Evolutionary conservation across 2,113 vertebrate genomes (phyloP).

Genomic region (Austrofundulus limnaeus): DNA sequence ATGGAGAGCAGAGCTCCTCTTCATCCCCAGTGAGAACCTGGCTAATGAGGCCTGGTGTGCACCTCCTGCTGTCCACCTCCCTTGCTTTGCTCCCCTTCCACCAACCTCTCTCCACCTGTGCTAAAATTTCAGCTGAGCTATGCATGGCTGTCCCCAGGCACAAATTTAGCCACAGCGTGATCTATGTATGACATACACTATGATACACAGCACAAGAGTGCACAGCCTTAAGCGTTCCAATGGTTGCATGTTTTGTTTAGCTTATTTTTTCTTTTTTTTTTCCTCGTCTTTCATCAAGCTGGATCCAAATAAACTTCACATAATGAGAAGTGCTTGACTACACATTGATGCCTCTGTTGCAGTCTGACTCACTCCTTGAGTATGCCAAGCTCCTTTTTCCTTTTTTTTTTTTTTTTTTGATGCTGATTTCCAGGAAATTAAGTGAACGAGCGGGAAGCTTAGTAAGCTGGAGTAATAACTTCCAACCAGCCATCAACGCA

Average conservation of each 20-base stretch:
- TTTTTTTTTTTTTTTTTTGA: slow-evolving; percentile 13
- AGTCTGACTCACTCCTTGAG: neutral
- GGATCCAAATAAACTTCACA: slow-evolving; percentile 1
- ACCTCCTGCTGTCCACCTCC: slow-evolving; percentile 62
- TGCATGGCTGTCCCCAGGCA: slow-evolving; percentile 18
- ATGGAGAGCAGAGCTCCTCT: slow-evolving; percentile 33
- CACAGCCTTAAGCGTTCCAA: neutral
- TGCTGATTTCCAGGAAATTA: slow-evolving; percentile 8
- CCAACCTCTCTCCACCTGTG: slow-evolving; percentile 36
- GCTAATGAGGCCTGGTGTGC: slow-evolving; percentile 65
- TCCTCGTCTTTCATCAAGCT: neutral
- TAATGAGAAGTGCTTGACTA: slow-evolving; percentile 17
- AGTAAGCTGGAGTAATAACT: slow-evolving; percentile 8
- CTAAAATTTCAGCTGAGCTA: slow-evolving; percentile 47
- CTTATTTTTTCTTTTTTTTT: no score
- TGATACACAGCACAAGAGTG: neutral
- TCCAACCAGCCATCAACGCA: slow-evolving; percentile 4
- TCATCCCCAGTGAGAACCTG: slow-evolving; percentile 31
- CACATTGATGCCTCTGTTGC: slow-evolving; percentile 7
- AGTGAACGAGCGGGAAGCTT: slow-evolving; percentile 14
- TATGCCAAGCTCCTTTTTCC: neutral
- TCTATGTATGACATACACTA: neutral
- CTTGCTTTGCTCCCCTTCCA: slow-evolving; percentile 2
- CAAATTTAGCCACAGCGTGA: neutral
- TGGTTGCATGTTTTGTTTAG: neutral